These are phyloP conservation scores for Drosophila sechellia DNA, from an alignment of 1,140 invertebrate genomes.

Conservation along the genomic window DNA sequence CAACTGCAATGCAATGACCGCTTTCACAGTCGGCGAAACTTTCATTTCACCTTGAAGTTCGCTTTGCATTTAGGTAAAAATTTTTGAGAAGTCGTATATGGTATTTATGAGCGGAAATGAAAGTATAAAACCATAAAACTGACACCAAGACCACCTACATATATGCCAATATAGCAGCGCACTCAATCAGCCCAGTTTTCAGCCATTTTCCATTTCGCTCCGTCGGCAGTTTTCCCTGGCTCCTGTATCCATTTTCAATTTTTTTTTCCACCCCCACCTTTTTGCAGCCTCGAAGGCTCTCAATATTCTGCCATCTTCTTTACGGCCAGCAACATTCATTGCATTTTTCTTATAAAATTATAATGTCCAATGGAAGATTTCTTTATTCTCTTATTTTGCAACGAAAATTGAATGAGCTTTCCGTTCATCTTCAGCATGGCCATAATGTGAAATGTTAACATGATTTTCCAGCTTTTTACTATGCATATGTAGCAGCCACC, in stretches of 20 bases:
- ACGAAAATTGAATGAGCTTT: conserved; percentile 71
- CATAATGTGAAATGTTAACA: conserved; percentile 70
- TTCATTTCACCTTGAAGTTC: conserved; percentile 75
- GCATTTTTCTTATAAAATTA: conserved; percentile 79
- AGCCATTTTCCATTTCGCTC: conserved; percentile 12
- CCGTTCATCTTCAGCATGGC: conserved; percentile 20
- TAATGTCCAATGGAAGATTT: conserved; percentile 68
- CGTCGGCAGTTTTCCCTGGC: conserved; percentile 15
- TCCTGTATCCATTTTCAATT: conserved; percentile 3
- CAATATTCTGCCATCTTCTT: conserved; percentile 37
- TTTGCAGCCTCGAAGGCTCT: conserved; percentile 45
- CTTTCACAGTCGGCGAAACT: conserved; percentile 36
- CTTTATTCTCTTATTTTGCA: conserved; percentile 54
- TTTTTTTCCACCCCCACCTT: background rate
- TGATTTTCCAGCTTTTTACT: conserved; percentile 66
- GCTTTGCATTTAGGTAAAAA: conserved; percentile 42
- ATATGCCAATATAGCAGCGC: background rate
- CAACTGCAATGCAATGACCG: conserved; percentile 69
- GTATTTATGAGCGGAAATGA: conserved; percentile 77
- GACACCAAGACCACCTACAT: conserved; percentile 16
- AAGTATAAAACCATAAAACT: conserved; percentile 78
- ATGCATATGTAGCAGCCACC: conserved; percentile 40
- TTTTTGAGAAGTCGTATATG: conserved; percentile 62
- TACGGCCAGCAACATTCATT: conserved; percentile 33
- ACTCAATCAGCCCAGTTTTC: conserved; percentile 17